Evolutionary conservation across 2,797 vertebrate species (phyloP).

Genomic region (Holocentrus rufus): DNA sequence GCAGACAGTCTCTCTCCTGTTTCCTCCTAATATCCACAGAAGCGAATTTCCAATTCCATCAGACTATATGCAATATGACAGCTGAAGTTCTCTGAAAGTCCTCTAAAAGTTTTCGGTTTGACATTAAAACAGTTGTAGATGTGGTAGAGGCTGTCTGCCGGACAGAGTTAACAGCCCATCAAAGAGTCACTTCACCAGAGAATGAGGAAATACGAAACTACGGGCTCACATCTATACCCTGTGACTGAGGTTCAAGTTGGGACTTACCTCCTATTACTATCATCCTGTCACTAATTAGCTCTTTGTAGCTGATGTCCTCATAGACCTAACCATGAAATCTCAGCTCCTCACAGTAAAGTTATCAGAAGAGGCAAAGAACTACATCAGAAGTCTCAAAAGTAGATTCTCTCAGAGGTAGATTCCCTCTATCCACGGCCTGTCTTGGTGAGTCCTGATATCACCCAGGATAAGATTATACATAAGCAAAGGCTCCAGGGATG

Average conservation of each 20-base stretch:
- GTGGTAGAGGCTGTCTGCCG: constrained; percentile 3
- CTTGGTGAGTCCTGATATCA: too few relatives aligned
- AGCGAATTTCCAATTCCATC: too few relatives aligned
- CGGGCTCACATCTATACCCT: background rate
- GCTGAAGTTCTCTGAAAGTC: constrained; percentile 16
- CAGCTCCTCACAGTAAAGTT: background rate
- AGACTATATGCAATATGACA: background rate
- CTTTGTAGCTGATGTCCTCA: background rate
- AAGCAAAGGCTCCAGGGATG: background rate
- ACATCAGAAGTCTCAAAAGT: background rate
- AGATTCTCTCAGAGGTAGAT: background rate
- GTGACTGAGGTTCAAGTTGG: background rate
- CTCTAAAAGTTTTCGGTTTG: background rate
- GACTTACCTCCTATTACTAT: background rate
- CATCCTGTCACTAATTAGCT: background rate
- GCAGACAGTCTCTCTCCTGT: too few relatives aligned
- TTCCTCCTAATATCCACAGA: too few relatives aligned
- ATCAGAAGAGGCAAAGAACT: background rate
- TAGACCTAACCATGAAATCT: background rate
- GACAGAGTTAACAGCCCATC: background rate
- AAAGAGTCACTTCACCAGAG: background rate
- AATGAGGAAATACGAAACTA: too few relatives aligned
- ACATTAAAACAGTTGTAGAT: constrained; percentile 10
- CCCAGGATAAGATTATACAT: background rate
- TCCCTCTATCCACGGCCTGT: too few relatives aligned